These are phyloP conservation scores for Entomobrya multifasciata DNA, from an alignment of 2,888 invertebrate genomes.

Conservation along the genomic window DNA sequence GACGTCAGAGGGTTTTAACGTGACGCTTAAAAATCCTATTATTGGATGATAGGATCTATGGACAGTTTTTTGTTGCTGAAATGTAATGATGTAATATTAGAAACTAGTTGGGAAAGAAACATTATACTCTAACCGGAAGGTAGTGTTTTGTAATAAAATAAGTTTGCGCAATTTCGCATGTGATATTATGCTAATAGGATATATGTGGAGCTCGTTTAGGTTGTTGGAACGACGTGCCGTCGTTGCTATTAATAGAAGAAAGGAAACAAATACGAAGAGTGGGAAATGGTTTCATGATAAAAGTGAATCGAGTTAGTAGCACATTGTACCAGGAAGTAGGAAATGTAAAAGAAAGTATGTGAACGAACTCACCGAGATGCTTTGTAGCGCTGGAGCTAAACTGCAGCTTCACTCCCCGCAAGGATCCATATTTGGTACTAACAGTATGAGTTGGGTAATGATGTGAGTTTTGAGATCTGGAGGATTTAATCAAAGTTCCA, in stretches of 20 bases:
- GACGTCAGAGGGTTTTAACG: no score
- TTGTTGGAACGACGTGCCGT: not conserved
- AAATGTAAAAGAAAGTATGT: not conserved
- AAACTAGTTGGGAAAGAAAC: no score
- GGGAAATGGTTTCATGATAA: no score
- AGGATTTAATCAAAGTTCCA: constrained; percentile 72
- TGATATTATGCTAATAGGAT: not conserved
- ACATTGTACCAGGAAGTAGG: no score
- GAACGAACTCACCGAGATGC: constrained; percentile 75
- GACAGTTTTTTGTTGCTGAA: not conserved
- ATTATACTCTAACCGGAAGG: no score
- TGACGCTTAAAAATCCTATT: not conserved
- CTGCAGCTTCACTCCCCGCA: constrained; percentile 77
- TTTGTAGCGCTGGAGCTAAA: constrained; percentile 77
- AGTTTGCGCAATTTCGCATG: no score
- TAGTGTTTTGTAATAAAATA: no score
- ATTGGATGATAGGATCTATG: not conserved
- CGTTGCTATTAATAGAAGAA: not conserved
- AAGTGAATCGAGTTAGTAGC: no score
- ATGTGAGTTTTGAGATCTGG: constrained; percentile 71
- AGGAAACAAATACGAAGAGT: not conserved
- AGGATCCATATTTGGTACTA: constrained; percentile 78
- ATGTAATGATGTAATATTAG: not conserved
- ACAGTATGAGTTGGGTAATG: constrained; percentile 76
- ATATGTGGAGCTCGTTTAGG: not conserved